A percentile compares a stretch with the other conserved stretches of the same genome.
phyloP scores from a whole-genome alignment of 2,888 invertebrate species.

The Lepidonotus clava region DNA sequence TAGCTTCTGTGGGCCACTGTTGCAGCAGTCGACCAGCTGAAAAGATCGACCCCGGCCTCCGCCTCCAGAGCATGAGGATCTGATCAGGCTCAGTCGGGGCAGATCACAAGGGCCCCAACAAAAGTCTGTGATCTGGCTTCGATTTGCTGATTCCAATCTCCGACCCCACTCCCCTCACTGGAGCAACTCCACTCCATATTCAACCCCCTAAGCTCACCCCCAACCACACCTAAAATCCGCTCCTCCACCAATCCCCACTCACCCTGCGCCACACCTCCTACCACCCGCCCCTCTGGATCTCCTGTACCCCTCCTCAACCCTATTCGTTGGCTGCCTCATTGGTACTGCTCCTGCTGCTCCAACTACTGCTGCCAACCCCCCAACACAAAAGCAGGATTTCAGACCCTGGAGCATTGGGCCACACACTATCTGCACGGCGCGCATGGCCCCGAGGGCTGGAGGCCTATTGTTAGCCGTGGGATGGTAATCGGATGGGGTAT shows the following conservation, averaged over 20 bases:
- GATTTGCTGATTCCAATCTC: neutral
- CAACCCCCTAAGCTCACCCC: neutral
- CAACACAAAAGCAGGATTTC: neutral
- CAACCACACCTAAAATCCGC: neutral
- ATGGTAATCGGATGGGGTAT: conserved; percentile 14
- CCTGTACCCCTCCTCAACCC: no score
- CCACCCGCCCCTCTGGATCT: no score
- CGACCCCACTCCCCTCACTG: neutral
- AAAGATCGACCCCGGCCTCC: no score
- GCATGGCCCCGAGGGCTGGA: neutral
- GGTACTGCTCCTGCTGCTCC: no score
- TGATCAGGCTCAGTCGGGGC: no score
- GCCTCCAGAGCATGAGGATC: no score
- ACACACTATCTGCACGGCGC: neutral
- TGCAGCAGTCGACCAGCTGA: no score
- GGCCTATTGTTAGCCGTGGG: conserved; percentile 2
- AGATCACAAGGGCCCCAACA: neutral
- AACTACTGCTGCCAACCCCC: no score
- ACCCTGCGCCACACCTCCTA: no score
- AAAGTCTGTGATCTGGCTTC: neutral
- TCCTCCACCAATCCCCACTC: neutral
- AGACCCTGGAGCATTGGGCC: neutral
- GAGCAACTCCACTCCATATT: no score
- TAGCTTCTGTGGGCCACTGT: no score
- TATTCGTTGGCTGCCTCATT: no score